A percentile compares a stretch with the other conserved stretches of the same genome.
Conservation (phyloP, 2,888 invertebrate species). For the Mantis religiosa region DNA sequence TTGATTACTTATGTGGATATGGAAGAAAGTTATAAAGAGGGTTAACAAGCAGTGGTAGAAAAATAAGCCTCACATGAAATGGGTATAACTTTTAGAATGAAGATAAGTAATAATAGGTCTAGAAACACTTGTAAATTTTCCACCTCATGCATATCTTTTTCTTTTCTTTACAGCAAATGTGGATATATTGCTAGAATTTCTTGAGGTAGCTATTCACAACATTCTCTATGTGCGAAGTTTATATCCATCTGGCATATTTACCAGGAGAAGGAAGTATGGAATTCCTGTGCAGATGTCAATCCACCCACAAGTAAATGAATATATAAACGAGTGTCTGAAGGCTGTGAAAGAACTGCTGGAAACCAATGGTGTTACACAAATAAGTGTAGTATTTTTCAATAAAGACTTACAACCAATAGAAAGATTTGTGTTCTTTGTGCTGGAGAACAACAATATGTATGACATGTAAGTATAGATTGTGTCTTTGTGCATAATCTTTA, state of each 20-base stretch:
- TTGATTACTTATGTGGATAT: too few relatives aligned
- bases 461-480: neutral
- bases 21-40: too few relatives aligned
- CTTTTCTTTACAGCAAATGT: slow-evolving; percentile 40
- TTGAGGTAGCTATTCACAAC: slow-evolving; percentile 61
- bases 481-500: neutral
- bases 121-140: too few relatives aligned
- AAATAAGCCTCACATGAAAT: too few relatives aligned
- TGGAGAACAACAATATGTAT: slow-evolving; percentile 24
- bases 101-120: too few relatives aligned
- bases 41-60: too few relatives aligned
- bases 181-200: slow-evolving; percentile 61
- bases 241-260: slow-evolving; percentile 62
- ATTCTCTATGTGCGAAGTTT: slow-evolving; percentile 57
- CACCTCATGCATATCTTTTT: neutral
- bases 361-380: slow-evolving; percentile 47
- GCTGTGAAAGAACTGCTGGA: slow-evolving; percentile 50
- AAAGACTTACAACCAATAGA: slow-evolving; percentile 45
- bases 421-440: slow-evolving; percentile 48
- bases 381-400: slow-evolving; percentile 52
- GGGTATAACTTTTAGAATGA: too few relatives aligned
- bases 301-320: slow-evolving; percentile 63
- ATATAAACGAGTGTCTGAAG: slow-evolving; percentile 55
- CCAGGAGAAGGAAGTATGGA: slow-evolving; percentile 59
- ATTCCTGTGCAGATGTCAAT: slow-evolving; percentile 51